Conservation (phyloP, 2,888 invertebrate genomes). For the Cremastobaeus sp. region DNA sequence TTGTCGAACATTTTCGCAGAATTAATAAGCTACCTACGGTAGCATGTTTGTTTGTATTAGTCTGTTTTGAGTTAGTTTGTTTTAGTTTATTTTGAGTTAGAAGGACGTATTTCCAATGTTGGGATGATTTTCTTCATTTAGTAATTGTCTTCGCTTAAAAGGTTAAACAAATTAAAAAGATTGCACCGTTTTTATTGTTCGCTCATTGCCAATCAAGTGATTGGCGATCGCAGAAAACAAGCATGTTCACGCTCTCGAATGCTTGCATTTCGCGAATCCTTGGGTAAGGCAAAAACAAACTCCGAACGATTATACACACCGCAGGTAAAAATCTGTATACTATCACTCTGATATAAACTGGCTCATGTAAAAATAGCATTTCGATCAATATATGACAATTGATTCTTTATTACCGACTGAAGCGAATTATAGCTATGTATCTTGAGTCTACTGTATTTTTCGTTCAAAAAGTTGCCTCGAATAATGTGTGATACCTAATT, state of each 20-base stretch:
- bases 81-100: no score
- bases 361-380: constrained; percentile 61
- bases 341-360: constrained; percentile 58
- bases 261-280: constrained; percentile 24
- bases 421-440: constrained; percentile 26
- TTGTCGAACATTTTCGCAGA: constrained; percentile 7
- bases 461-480: no score
- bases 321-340: constrained; percentile 43
- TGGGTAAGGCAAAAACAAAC: constrained; percentile 36
- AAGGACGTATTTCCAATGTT: no score
- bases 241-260: not conserved
- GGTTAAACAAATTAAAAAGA: no score
- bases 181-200: no score
- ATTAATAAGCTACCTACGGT: not conserved
- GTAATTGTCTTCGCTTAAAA: no score
- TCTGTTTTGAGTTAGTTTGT: no score
- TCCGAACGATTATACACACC: constrained; percentile 45
- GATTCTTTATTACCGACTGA: constrained; percentile 59
- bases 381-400: constrained; percentile 60
- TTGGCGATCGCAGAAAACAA: not conserved
- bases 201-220: no score
- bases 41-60: not conserved
- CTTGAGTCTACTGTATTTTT: no score
- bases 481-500: no score
- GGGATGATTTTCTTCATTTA: no score